Evolutionary conservation across 2,888 invertebrate species (phyloP).

Genomic region (Frankliniella fusca): DNA sequence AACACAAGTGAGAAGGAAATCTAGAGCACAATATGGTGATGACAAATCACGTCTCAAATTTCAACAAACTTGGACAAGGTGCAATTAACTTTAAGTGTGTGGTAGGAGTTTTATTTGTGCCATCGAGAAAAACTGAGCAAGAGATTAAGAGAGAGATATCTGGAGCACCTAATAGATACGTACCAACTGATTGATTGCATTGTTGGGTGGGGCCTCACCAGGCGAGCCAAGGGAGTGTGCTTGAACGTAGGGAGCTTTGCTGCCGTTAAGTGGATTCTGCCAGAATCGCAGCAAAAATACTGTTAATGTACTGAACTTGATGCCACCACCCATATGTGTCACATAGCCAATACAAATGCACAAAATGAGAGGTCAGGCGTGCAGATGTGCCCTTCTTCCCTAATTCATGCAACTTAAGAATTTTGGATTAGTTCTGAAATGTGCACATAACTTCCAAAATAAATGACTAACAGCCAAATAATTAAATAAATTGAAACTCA

Average conservation of each 20-base stretch:
- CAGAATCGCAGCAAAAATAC: constrained; percentile 26
- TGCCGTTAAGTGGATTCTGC: constrained; percentile 26
- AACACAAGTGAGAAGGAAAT: background rate
- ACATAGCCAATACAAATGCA: constrained; percentile 22
- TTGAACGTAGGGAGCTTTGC: constrained; percentile 24
- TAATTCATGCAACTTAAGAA: background rate
- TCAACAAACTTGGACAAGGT: background rate
- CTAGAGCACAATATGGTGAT: background rate
- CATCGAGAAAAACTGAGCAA: background rate
- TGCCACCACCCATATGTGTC: constrained; percentile 19
- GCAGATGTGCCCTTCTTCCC: background rate
- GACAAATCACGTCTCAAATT: background rate
- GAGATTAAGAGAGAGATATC: background rate
- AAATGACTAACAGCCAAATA: background rate
- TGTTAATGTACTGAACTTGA: constrained; percentile 23
- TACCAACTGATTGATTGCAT: constrained; percentile 1
- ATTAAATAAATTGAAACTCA: background rate
- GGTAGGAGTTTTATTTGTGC: background rate
- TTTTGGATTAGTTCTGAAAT: background rate
- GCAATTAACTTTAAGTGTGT: background rate
- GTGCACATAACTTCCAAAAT: background rate
- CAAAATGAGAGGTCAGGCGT: background rate
- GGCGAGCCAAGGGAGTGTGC: constrained; percentile 2
- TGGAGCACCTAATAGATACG: background rate
- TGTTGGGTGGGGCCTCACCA: background rate